phyloP scores from a whole-genome alignment of 2,888 invertebrate species.

The Pollenia griseotomentosa region DNA sequence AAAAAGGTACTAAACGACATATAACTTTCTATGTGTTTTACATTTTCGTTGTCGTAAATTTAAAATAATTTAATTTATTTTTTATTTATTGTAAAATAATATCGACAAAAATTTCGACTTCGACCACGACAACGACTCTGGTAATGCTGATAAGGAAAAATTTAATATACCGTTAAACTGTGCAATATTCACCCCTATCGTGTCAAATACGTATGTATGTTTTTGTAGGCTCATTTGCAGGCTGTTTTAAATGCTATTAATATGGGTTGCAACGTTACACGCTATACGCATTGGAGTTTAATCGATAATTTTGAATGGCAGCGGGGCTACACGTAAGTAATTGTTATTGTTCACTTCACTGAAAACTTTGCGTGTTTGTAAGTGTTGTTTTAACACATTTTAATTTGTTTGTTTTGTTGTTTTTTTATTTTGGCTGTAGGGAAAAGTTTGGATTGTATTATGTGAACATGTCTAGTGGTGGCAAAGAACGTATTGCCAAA shows the following conservation, averaged over 20 bases:
- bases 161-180: no score
- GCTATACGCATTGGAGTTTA: slow-evolving; percentile 80
- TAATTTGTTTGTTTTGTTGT: slow-evolving; percentile 60
- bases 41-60: no score
- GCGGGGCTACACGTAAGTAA: slow-evolving; percentile 79
- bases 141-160: no score
- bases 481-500: slow-evolving; percentile 87
- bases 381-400: slow-evolving; percentile 55
- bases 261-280: slow-evolving; percentile 78
- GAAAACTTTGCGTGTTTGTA: slow-evolving; percentile 45
- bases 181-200: not conserved
- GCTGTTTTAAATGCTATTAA: slow-evolving; percentile 78
- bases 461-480: slow-evolving; percentile 87
- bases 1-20: no score
- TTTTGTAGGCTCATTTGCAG: slow-evolving; percentile 77
- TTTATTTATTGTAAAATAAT: no score
- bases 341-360: slow-evolving; percentile 28
- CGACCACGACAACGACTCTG: no score
- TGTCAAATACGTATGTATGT: not conserved
- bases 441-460: slow-evolving; percentile 88
- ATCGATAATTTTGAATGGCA: slow-evolving; percentile 82
- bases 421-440: slow-evolving; percentile 83
- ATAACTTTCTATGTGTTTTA: not conserved
- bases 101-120: no score
- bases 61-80: no score